These are phyloP conservation scores for Caretta caretta DNA, from an alignment of 2,113 vertebrate species.

Conservation along the genomic window DNA sequence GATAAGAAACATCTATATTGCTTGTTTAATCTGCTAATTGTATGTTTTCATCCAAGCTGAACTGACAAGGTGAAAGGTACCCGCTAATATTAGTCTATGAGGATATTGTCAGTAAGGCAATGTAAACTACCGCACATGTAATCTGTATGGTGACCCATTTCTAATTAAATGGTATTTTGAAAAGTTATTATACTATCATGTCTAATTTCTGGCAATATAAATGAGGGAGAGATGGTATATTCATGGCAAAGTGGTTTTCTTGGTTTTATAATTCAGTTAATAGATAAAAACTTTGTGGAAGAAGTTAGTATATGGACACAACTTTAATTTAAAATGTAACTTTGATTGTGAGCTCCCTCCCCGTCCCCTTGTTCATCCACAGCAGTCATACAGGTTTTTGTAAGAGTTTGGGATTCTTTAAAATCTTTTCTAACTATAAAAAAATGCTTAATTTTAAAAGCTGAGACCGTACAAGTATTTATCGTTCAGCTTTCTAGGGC, in stretches of 20 bases:
- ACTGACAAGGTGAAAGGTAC: conserved; percentile 59
- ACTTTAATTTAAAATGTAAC: not conserved
- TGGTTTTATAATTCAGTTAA: not conserved
- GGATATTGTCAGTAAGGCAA: not conserved
- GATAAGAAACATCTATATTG: conserved; percentile 69
- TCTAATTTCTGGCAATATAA: no score
- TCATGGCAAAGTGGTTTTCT: not conserved
- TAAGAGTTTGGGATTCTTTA: not conserved
- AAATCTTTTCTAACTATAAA: no score
- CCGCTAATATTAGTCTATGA: conserved; percentile 38
- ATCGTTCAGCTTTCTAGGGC: not conserved
- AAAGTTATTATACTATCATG: not conserved
- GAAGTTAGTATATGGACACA: not conserved
- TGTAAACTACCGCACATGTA: not conserved
- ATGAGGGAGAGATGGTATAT: not conserved
- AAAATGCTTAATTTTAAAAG: no score
- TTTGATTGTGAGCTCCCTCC: not conserved
- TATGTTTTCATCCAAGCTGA: conserved; percentile 60
- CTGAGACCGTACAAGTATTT: no score
- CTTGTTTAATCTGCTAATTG: conserved; percentile 73
- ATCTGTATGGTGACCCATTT: not conserved
- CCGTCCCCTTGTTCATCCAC: not conserved
- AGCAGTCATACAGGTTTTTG: not conserved
- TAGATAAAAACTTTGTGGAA: not conserved
- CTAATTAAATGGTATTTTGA: not conserved